Evolutionary conservation across 2,797 vertebrate genomes (phyloP).

Genomic region (Ctenochaetus hawaiiensis): DNA sequence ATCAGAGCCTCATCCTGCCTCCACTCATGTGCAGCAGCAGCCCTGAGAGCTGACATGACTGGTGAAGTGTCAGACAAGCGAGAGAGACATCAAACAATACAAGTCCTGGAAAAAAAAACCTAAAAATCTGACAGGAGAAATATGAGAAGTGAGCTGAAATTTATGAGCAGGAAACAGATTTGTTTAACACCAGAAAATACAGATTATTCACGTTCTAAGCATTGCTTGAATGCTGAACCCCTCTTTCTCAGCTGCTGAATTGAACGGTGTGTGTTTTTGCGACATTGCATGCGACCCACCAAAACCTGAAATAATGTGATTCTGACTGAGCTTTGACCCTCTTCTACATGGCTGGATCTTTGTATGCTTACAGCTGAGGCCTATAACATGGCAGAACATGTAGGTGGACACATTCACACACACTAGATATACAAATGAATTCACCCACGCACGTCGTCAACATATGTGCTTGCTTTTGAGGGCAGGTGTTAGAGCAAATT

Average conservation of each 20-base stretch:
- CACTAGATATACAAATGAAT: slow-evolving; percentile 15
- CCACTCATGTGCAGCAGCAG: slow-evolving; percentile 23
- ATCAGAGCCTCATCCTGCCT: slow-evolving; percentile 16
- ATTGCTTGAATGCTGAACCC: background rate
- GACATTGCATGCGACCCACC: slow-evolving; percentile 8
- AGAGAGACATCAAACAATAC: slow-evolving; percentile 34
- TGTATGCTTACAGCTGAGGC: slow-evolving; percentile 61
- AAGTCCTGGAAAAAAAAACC: background rate
- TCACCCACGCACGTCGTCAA: slow-evolving; percentile 16
- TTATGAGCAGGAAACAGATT: background rate
- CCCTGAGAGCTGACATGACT: slow-evolving; percentile 26
- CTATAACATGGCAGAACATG: slow-evolving; percentile 18
- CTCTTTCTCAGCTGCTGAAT: background rate
- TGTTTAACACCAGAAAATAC: background rate
- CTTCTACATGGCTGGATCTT: slow-evolving; percentile 53
- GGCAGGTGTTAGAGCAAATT: slow-evolving; percentile 31
- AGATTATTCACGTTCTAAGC: slow-evolving; percentile 8
- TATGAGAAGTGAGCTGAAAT: slow-evolving; percentile 20
- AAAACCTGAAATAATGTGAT: slow-evolving; percentile 28
- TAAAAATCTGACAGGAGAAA: slow-evolving; percentile 23
- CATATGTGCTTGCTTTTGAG: slow-evolving; percentile 29
- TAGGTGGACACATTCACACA: slow-evolving; percentile 31
- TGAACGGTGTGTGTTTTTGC: background rate
- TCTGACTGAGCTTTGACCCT: slow-evolving; percentile 43
- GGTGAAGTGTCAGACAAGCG: slow-evolving; percentile 4